These are phyloP conservation scores for Charina bottae DNA, from an alignment of 2,113 vertebrate genomes.

Conservation along the genomic window DNA sequence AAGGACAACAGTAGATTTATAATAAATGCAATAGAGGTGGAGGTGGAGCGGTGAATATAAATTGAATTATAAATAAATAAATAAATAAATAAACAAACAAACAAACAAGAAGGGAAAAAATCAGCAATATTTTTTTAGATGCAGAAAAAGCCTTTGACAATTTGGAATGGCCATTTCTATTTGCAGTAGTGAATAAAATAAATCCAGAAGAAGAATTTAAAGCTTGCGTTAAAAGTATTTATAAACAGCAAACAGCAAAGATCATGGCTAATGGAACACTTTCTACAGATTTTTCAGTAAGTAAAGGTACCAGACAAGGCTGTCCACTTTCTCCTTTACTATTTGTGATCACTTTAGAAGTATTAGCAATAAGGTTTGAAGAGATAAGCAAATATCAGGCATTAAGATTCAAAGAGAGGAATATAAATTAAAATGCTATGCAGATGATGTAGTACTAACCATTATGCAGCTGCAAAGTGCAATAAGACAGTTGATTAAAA, in stretches of 20 bases:
- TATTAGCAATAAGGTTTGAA: background rate
- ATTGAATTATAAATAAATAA: too few species aligned
- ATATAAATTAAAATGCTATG: background rate
- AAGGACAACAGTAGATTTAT: background rate
- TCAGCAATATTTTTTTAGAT: background rate
- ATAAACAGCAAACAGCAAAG: background rate
- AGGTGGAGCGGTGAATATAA: too few species aligned
- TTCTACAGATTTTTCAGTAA: background rate
- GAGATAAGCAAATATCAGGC: background rate
- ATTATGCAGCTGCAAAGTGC: background rate
- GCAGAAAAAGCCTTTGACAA: background rate
- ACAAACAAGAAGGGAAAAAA: background rate
- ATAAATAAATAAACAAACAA: too few species aligned
- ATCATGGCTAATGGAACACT: background rate
- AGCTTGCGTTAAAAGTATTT: background rate
- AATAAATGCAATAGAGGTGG: background rate
- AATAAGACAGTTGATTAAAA: background rate
- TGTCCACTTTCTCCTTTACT: background rate
- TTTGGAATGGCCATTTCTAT: background rate
- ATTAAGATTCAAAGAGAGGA: background rate
- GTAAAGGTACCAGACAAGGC: background rate
- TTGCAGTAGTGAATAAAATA: background rate
- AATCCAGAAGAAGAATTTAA: background rate
- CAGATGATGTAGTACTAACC: background rate
- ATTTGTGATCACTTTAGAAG: background rate